These are phyloP conservation scores for Scomber colias DNA, from an alignment of 2,113 vertebrate genomes.

Conservation along the genomic window DNA sequence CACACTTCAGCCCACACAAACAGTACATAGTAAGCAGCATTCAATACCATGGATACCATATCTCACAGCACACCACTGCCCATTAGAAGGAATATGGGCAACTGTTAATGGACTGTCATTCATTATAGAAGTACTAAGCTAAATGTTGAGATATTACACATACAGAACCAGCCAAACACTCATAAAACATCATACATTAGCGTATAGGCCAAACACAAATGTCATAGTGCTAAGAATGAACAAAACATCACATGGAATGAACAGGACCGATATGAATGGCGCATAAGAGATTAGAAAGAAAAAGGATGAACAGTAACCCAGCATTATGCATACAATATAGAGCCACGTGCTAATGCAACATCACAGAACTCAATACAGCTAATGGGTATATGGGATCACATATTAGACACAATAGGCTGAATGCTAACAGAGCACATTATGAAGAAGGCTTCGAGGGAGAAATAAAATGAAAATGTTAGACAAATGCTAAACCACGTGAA, in stretches of 20 bases:
- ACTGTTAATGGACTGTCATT: slow-evolving; percentile 64
- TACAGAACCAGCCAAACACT: slow-evolving; percentile 4
- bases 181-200: slow-evolving; percentile 38
- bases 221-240: slow-evolving; percentile 23
- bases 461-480: slow-evolving; percentile 33
- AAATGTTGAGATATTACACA: slow-evolving; percentile 40
- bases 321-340: slow-evolving; percentile 6
- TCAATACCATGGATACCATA: slow-evolving; percentile 53
- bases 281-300: slow-evolving; percentile 19
- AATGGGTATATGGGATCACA: slow-evolving; percentile 42
- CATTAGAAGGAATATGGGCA: slow-evolving; percentile 53
- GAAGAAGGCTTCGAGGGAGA: slow-evolving; percentile 25
- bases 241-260: slow-evolving; percentile 26
- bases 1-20: slow-evolving; percentile 68
- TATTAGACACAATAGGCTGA: slow-evolving; percentile 24
- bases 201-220: slow-evolving; percentile 30
- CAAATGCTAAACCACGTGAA: slow-evolving; percentile 21
- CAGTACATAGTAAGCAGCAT: slow-evolving; percentile 61
- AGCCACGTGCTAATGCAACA: slow-evolving; percentile 3
- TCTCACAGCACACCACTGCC: slow-evolving; percentile 50
- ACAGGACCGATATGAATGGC: slow-evolving; percentile 10
- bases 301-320: slow-evolving; percentile 19
- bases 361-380: slow-evolving; percentile 32
- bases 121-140: slow-evolving; percentile 49
- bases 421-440: slow-evolving; percentile 15